A percentile compares a stretch with the other conserved stretches of the same genome.
Conservation (phyloP, 2,888 invertebrate species). For the Melangyna quadrimaculata region DNA sequence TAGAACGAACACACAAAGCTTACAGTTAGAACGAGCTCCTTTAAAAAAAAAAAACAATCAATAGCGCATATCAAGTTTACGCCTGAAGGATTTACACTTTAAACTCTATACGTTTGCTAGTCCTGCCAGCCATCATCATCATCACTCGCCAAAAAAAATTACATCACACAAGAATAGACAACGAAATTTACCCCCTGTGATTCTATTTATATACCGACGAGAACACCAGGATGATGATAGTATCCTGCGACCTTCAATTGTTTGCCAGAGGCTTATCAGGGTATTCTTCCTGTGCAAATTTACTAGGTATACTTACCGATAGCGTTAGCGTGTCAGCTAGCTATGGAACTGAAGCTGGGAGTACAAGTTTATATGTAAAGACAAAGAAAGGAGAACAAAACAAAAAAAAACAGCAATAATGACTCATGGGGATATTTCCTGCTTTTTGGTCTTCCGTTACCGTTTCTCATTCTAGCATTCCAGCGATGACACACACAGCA, state of each 20-base stretch:
- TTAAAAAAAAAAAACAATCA: slow-evolving; percentile 34
- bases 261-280: slow-evolving; percentile 69
- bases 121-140: slow-evolving; percentile 13
- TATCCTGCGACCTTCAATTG: slow-evolving; percentile 71
- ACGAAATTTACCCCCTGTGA: slow-evolving; percentile 55
- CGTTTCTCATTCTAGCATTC: not conserved
- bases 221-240: slow-evolving; percentile 34
- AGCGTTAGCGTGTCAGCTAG: slow-evolving; percentile 1
- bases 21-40: not conserved
- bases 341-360: not conserved
- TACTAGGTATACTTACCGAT: not conserved
- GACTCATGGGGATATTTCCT: slow-evolving; percentile 66
- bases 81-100: slow-evolving; percentile 60
- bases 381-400: no score
- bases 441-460: slow-evolving; percentile 31
- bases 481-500: slow-evolving; percentile 41
- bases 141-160: slow-evolving; percentile 34
- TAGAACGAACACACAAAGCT: slow-evolving; percentile 26
- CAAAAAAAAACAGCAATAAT: slow-evolving; percentile 7
- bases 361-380: not conserved
- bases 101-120: slow-evolving; percentile 35
- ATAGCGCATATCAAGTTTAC: slow-evolving; percentile 59
- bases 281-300: slow-evolving; percentile 63
- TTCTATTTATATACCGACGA: slow-evolving; percentile 45
- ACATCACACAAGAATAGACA: slow-evolving; percentile 67